Conservation (phyloP, 2,113 vertebrate genomes). For the Abramis brama region DNA sequence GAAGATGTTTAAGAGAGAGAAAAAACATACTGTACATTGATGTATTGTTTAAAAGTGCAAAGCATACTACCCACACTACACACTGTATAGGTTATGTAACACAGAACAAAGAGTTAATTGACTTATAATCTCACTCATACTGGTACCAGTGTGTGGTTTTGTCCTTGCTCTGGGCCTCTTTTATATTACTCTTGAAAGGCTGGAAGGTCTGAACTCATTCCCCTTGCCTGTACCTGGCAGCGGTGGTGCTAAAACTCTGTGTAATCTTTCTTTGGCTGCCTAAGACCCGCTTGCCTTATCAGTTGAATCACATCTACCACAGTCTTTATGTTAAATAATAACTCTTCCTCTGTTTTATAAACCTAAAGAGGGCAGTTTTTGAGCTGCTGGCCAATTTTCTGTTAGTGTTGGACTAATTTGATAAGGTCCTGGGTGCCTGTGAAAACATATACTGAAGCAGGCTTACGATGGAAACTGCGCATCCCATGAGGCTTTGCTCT, state of each 20-base stretch:
- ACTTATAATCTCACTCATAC: conserved; percentile 13
- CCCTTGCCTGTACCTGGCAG: conserved; percentile 23
- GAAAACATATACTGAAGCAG: conserved; percentile 58
- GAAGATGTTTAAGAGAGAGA: neutral
- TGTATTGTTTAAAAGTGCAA: neutral
- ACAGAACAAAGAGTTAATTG: neutral
- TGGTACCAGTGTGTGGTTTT: neutral
- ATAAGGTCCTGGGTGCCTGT: conserved; percentile 35
- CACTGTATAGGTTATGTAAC: neutral
- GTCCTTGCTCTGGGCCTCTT: conserved; percentile 4
- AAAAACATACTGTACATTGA: neutral
- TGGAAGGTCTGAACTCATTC: conserved; percentile 16
- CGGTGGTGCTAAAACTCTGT: neutral
- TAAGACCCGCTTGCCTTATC: conserved; percentile 3
- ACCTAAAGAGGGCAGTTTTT: conserved; percentile 24
- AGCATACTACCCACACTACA: neutral
- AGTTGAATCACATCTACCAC: neutral
- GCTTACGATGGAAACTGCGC: conserved; percentile 68
- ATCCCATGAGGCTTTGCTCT: conserved; percentile 69
- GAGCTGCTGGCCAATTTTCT: conserved; percentile 13
- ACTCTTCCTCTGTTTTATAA: conserved; percentile 15
- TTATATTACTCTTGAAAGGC: neutral
- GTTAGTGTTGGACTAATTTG: conserved; percentile 39
- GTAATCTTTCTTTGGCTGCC: conserved; percentile 27
- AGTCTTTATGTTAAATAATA: conserved; percentile 10